These are phyloP conservation scores for Leptocoma aspasia DNA, from an alignment of 2,113 vertebrate species.

Conservation along the genomic window DNA sequence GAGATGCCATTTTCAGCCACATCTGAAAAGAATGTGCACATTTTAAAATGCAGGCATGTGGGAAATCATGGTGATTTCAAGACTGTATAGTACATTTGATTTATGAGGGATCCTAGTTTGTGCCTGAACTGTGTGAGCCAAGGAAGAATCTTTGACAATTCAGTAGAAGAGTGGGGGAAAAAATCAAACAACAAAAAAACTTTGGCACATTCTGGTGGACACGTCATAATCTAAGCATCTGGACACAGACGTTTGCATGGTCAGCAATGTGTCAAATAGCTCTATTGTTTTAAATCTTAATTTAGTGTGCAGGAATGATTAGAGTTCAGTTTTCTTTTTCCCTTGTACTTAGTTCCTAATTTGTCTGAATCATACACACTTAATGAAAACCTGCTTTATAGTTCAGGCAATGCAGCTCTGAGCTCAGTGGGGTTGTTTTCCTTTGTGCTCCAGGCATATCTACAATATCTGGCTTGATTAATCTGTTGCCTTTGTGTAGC, in stretches of 20 bases:
- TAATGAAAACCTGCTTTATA: conserved; percentile 48
- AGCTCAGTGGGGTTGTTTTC: conserved; percentile 12
- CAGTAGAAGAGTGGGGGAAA: not conserved
- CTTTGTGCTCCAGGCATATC: conserved; percentile 25
- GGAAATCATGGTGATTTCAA: not conserved
- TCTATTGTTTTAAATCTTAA: not conserved
- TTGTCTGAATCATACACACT: conserved; percentile 29
- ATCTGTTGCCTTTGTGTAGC: conserved; percentile 47
- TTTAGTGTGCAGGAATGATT: not conserved
- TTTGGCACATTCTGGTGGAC: not conserved
- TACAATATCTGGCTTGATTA: conserved; percentile 51
- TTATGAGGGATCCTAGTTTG: not conserved
- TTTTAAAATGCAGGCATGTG: not conserved
- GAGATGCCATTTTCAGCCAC: not conserved
- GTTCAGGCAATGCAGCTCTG: not conserved
- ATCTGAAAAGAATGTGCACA: not conserved
- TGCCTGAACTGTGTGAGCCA: not conserved
- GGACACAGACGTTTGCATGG: not conserved
- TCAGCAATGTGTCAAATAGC: not conserved
- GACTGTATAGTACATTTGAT: not conserved
- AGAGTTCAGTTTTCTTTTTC: not conserved
- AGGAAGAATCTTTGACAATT: not conserved
- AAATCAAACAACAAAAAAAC: not conserved
- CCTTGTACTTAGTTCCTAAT: not conserved
- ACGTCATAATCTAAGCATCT: not conserved